Evolutionary conservation across 2,888 invertebrate species (phyloP).

Genomic region (Hipparchia sbordonii): DNA sequence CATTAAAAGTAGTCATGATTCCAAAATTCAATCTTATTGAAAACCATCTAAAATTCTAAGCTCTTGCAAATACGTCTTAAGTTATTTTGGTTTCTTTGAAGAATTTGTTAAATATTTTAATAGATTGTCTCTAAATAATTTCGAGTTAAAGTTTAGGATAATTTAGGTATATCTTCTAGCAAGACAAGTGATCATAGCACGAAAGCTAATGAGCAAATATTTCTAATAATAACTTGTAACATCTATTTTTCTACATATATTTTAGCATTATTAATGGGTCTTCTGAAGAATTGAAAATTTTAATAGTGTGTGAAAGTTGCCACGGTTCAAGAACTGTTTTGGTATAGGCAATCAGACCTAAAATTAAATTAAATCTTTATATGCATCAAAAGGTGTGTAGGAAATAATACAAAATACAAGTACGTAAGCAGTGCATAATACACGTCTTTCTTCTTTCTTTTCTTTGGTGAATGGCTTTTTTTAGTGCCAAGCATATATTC

Average conservation of each 20-base stretch:
- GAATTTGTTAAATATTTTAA: neutral
- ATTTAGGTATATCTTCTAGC: neutral
- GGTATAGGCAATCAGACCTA: too few relatives aligned
- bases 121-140: neutral
- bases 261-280: neutral
- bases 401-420: too few relatives aligned
- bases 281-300: slow-evolving; percentile 13
- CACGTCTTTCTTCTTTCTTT: too few relatives aligned
- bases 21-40: neutral
- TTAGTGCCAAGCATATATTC: too few relatives aligned
- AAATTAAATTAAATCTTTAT: too few relatives aligned
- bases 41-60: neutral
- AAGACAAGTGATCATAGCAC: neutral
- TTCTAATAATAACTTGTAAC: slow-evolving; percentile 5
- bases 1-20: neutral
- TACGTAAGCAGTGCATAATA: too few relatives aligned
- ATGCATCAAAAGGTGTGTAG: too few relatives aligned
- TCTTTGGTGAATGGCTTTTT: too few relatives aligned
- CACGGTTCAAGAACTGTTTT: neutral
- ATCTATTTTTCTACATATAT: slow-evolving; percentile 3
- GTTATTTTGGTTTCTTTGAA: slow-evolving; percentile 8
- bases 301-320: neutral
- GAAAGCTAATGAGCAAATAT: slow-evolving; percentile 6
- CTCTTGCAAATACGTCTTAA: neutral
- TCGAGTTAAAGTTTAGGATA: neutral